Conservation (phyloP, 2,888 invertebrate species). For the Melieria crassipennis region DNA sequence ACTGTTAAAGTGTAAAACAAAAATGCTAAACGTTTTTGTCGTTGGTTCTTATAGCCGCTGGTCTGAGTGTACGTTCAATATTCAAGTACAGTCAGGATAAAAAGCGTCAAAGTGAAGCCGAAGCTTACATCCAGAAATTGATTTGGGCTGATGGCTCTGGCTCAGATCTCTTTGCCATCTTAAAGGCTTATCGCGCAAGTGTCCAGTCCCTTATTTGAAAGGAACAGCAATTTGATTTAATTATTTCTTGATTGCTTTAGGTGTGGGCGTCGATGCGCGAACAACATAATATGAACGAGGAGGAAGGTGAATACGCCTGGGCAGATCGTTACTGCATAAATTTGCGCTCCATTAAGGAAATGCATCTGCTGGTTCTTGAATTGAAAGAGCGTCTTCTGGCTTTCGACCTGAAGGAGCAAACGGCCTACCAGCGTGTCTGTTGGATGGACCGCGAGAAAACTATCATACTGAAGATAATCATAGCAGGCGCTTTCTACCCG, state of each 20-base stretch:
- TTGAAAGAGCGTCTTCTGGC: constrained; percentile 71
- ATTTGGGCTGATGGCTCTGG: constrained; percentile 83
- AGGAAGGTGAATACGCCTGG: constrained; percentile 72
- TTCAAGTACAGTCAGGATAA: constrained; percentile 71
- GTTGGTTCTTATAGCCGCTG: constrained; percentile 72
- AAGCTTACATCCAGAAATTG: constrained; percentile 79
- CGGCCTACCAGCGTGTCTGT: constrained; percentile 64
- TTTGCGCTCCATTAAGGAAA: constrained; percentile 76
- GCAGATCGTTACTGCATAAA: constrained; percentile 77
- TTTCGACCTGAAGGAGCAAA: constrained; percentile 71
- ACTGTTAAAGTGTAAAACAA: not conserved
- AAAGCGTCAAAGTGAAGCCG: constrained; percentile 67
- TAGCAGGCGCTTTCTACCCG: constrained; percentile 84
- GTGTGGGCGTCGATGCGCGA: constrained; percentile 75
- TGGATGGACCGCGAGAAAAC: constrained; percentile 69
- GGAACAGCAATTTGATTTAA: not conserved
- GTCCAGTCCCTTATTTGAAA: not conserved
- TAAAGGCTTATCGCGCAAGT: constrained; percentile 80
- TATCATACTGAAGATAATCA: constrained; percentile 73
- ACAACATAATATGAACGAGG: constrained; percentile 69
- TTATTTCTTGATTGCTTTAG: constrained; percentile 60
- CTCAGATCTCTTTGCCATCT: constrained; percentile 84
- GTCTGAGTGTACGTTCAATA: constrained; percentile 82
- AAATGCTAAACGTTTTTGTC: not conserved
- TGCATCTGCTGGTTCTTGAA: constrained; percentile 77